Base-by-base conservation (phyloP, 2,888 invertebrate genomes). In the Amphipoea lucens region DNA sequence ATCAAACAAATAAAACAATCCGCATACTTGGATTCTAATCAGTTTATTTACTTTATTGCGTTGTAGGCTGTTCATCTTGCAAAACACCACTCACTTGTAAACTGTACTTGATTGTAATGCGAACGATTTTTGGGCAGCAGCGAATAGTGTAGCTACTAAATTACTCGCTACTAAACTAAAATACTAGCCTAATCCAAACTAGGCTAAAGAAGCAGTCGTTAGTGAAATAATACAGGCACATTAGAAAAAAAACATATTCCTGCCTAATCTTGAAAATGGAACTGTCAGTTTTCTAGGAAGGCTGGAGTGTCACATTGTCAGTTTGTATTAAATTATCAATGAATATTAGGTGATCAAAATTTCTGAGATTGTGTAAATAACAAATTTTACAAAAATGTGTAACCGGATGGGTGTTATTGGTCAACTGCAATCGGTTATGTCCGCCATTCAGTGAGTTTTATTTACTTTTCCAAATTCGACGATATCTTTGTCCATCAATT, bases 401-500 rank as follows among this genome's bases (percentile, higher is more conserved):
- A 95, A 96, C 81, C 92, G 96, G 72, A 93, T 95, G 94, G 92
- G 92, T 68, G 90, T 96, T 67, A 96, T 96, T 72, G 91, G 90
- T 79, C 94, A 94, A 91, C 83, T 97, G 66, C 95, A 96, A 90
- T 91, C 92, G 71, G 92, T 97, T 29, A 96, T 96, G 93, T 94
- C 94, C 40, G 91, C 94, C 68, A 94, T 97, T 87, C 90, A 92
- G 96, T 96, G 91, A 94, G 94, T 66, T 14, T 42, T 3, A 12
- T 12, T 29, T 60, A 36, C 5, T 74, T 72, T 62, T n/a, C 4
- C n/a, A 4, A 57, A 68, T 29, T n/a, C 23, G 2, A 0, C 23
- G 11, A 9, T 48, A 48, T n/a, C 3, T 11, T 42, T 6, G n/a
- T 23, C 0, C 11, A 36, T 29, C 3, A 17, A 23, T 71, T 63